Evolutionary conservation across 2,888 invertebrate species (phyloP).

Genomic region (Criorhina ranunculi): DNA sequence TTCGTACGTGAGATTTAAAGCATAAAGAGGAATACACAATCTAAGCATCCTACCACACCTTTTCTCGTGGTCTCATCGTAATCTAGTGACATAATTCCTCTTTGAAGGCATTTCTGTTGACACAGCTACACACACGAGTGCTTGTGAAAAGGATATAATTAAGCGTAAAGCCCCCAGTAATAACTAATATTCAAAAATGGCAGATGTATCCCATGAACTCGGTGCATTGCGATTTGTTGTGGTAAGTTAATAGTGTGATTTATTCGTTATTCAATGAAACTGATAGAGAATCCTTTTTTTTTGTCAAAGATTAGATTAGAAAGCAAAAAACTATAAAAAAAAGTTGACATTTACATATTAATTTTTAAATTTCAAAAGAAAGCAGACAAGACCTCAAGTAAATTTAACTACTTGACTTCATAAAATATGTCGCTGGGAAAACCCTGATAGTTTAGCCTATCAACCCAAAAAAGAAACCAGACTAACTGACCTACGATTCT

Average conservation of each 20-base stretch:
- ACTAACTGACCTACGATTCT: too few species aligned
- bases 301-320: too few species aligned
- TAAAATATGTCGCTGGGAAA: too few species aligned
- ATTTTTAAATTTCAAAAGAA: too few species aligned
- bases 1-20: constrained; percentile 48
- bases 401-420: too few species aligned
- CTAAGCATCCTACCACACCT: constrained; percentile 16
- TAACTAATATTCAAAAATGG: constrained; percentile 79
- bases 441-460: too few species aligned
- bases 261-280: too few species aligned
- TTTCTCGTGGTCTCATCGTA: constrained; percentile 24
- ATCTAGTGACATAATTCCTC: constrained; percentile 26
- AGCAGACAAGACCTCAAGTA: too few species aligned
- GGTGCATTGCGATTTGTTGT: constrained; percentile 83
- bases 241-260: constrained; percentile 79
- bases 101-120: constrained; percentile 15
- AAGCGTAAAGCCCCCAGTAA: constrained; percentile 4
- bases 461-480: too few species aligned
- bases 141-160: constrained; percentile 18
- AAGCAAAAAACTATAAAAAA: too few species aligned
- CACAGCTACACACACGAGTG: constrained; percentile 18
- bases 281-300: too few species aligned
- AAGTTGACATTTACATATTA: too few species aligned
- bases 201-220: constrained; percentile 84
- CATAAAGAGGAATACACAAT: constrained; percentile 43